phyloP scores from a whole-genome alignment of 2,888 invertebrate species.

The Clostera curtula region DNA sequence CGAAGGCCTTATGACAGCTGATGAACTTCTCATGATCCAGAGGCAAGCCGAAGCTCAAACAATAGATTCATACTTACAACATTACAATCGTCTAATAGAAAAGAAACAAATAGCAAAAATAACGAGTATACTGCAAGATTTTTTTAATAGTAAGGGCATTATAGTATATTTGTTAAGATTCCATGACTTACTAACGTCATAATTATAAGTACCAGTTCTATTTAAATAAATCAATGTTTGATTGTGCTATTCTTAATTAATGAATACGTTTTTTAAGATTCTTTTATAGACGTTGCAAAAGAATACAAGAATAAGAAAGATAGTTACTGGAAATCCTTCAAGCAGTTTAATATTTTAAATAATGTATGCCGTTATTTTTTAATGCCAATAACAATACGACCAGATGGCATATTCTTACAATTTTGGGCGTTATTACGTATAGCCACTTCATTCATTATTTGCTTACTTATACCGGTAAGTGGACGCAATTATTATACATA shows the following conservation, averaged over 20 bases:
- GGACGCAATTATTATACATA: no score
- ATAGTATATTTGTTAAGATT: conserved; percentile 2
- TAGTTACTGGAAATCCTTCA: conserved; percentile 49
- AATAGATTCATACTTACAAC: conserved; percentile 35
- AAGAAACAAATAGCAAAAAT: conserved; percentile 35
- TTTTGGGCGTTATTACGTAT: conserved; percentile 51
- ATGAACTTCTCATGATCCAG: conserved; percentile 45
- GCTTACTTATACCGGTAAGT: conserved; percentile 57
- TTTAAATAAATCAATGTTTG: not conserved
- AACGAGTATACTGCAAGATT: conserved; percentile 47
- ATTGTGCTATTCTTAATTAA: conserved; percentile 3
- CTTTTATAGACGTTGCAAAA: conserved; percentile 48
- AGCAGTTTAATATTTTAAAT: conserved; percentile 42
- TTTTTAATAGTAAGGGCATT: conserved; percentile 40
- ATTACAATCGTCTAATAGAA: conserved; percentile 28
- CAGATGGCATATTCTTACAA: conserved; percentile 55
- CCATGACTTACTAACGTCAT: not conserved
- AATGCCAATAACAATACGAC: conserved; percentile 52
- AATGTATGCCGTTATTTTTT: conserved; percentile 48
- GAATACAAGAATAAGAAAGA: conserved; percentile 42
- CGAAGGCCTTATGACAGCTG: conserved; percentile 43
- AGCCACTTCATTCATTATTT: conserved; percentile 41
- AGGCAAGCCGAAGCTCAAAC: conserved; percentile 37
- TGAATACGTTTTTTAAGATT: conserved; percentile 36
- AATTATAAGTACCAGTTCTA: not conserved